phyloP scores from a whole-genome alignment of 2,797 vertebrate species.

The Ceryle rudis region DNA sequence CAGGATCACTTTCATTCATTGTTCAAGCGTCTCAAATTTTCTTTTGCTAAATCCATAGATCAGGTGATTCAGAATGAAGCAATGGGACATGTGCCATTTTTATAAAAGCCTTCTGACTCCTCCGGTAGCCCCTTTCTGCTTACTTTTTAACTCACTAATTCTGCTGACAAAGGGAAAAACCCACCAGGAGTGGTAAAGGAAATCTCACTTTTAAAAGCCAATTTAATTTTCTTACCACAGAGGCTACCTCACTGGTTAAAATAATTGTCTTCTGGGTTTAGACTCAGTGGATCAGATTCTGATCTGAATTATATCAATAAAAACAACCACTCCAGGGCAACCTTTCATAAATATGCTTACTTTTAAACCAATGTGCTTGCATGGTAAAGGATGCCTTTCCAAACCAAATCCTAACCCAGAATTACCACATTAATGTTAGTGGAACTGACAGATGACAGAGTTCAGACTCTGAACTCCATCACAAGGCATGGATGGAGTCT shows the following conservation, averaged over 20 bases:
- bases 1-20: constrained; percentile 49
- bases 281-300: constrained; percentile 1
- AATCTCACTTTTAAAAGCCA: neutral
- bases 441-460: constrained; percentile 28
- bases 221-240: neutral
- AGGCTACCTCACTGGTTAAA: neutral
- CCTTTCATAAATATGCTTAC: neutral
- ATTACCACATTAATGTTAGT: constrained; percentile 22
- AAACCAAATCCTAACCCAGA: constrained; percentile 19
- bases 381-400: neutral
- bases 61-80: neutral
- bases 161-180: neutral
- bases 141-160: neutral
- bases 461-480: neutral
- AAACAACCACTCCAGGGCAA: neutral
- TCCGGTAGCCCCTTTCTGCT: neutral
- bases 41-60: neutral
- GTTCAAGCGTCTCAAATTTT: constrained; percentile 37
- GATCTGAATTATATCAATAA: neutral
- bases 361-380: neutral
- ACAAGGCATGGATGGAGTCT: neutral
- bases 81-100: neutral
- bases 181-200: neutral
- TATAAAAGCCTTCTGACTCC: neutral
- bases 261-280: neutral